These are phyloP conservation scores for Otolemur crassicaudatus DNA, from an alignment of 2,797 vertebrate genomes.

Conservation along the genomic window DNA sequence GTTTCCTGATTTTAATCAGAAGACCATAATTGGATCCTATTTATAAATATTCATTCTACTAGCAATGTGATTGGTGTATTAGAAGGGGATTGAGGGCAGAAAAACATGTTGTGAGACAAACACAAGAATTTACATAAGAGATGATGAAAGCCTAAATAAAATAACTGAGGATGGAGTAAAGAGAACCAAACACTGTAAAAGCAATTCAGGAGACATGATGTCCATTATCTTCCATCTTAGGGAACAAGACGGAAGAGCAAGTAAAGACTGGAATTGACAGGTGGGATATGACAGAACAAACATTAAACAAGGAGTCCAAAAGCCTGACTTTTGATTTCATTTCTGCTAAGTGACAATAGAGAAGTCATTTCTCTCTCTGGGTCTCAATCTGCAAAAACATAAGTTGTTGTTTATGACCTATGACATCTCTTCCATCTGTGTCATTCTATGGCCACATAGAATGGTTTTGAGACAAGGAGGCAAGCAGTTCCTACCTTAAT, in stretches of 20 bases:
- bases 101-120: not conserved
- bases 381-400: not conserved
- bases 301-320: not conserved
- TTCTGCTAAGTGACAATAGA: not conserved
- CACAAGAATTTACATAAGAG: not conserved
- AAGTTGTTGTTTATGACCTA: not conserved
- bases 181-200: not conserved
- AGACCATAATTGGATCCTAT: not conserved
- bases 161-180: not conserved
- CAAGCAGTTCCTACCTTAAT: not conserved
- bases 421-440: not conserved
- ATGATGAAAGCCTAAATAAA: not conserved
- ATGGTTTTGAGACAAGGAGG: not conserved
- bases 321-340: not conserved
- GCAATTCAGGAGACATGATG: not conserved
- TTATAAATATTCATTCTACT: not conserved
- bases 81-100: not conserved
- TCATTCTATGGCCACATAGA: not conserved
- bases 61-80: not conserved
- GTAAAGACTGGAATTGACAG: not conserved
- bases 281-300: not conserved
- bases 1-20: slow-evolving; percentile 11
- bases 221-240: not conserved
- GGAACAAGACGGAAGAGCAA: not conserved
- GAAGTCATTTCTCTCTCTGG: not conserved